phyloP scores from a whole-genome alignment of 2,113 vertebrate species.

The Ciconia stormi region DNA sequence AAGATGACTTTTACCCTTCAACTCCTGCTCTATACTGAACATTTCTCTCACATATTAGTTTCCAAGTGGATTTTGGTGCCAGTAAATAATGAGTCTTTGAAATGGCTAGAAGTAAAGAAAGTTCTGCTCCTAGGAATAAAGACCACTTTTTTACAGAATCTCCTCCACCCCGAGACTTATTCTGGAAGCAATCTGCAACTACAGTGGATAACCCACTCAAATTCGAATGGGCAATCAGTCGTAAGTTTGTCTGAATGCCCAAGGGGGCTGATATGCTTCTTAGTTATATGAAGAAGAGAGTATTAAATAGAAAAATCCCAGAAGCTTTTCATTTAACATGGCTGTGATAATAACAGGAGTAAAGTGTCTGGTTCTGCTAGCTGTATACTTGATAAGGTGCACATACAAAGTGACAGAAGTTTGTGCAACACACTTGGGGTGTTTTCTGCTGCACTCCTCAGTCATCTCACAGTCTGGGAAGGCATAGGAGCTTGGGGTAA shows the following conservation, averaged over 20 bases:
- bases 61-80: not conserved
- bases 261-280: not conserved
- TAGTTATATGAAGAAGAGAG: not conserved
- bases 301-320: not conserved
- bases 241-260: not conserved
- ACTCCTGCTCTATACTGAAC: not conserved
- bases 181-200: not conserved
- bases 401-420: not conserved
- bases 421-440: not conserved
- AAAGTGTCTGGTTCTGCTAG: not conserved
- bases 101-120: constrained; percentile 4
- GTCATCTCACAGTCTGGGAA: not conserved
- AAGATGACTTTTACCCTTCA: constrained; percentile 27
- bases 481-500: not conserved
- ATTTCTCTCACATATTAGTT: constrained; percentile 10
- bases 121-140: not conserved
- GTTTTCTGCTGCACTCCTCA: not conserved
- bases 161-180: not conserved
- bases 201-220: not conserved
- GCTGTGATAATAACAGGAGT: not conserved
- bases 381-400: not conserved
- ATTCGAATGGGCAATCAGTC: not conserved
- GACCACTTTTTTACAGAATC: not conserved
- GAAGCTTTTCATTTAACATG: not conserved
- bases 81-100: constrained; percentile 25